phyloP scores from a whole-genome alignment of 2,888 invertebrate genomes.

The Carabus problematicus region DNA sequence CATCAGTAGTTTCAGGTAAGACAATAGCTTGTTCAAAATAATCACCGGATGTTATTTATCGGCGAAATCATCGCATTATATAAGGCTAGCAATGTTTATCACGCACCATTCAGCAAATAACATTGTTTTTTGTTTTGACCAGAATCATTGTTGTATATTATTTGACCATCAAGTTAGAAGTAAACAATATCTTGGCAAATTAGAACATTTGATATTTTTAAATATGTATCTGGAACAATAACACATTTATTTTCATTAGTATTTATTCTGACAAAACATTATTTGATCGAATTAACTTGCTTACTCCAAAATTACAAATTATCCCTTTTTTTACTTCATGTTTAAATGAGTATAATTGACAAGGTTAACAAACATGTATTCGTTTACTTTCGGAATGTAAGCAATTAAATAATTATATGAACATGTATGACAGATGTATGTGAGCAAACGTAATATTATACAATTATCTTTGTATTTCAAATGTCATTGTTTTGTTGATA shows the following conservation, averaged over 20 bases:
- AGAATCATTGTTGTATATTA: too few relatives aligned
- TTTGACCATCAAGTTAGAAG: slow-evolving; percentile 11
- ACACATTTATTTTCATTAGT: neutral
- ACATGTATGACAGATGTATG: too few relatives aligned
- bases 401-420: too few relatives aligned
- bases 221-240: neutral
- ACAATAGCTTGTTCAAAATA: slow-evolving; percentile 1
- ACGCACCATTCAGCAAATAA: too few relatives aligned
- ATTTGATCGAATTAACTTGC: slow-evolving; percentile 1
- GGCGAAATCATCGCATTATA: neutral
- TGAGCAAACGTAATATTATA: too few relatives aligned
- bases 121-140: too few relatives aligned
- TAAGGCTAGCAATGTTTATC: neutral
- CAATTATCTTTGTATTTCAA: too few relatives aligned
- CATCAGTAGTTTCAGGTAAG: slow-evolving; percentile 53
- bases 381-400: too few relatives aligned
- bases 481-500: neutral
- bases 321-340: slow-evolving; percentile 44
- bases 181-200: slow-evolving; percentile 20
- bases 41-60: neutral
- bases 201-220: neutral
- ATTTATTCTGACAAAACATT: neutral
- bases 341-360: slow-evolving; percentile 33
- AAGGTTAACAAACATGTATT: too few relatives aligned
- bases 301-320: slow-evolving; percentile 21